These are phyloP conservation scores for Lysiphlebus fabarum DNA, from an alignment of 1,140 invertebrate species.

Conservation along the genomic window DNA sequence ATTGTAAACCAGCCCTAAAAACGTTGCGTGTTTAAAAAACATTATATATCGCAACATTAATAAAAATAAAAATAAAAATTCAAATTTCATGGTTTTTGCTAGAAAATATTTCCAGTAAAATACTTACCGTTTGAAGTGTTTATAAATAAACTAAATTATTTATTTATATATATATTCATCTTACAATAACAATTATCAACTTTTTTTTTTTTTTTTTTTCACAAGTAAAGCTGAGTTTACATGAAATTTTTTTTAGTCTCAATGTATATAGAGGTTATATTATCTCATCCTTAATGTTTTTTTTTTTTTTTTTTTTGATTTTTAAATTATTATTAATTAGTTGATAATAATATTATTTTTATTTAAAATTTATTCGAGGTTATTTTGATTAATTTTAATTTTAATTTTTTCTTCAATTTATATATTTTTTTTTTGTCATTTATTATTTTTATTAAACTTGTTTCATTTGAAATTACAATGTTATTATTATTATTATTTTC, in stretches of 20 bases:
- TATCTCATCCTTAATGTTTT: too few relatives aligned
- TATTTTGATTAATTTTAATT: too few relatives aligned
- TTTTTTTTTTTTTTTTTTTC: conserved; percentile 55
- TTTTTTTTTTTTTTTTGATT: conserved; percentile 21
- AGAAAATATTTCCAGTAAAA: neutral
- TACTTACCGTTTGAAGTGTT: neutral
- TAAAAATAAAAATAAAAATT: conserved; percentile 43
- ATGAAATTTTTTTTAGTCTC: conserved; percentile 56
- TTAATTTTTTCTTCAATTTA: too few relatives aligned
- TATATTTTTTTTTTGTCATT: too few relatives aligned
- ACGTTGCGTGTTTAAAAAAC: conserved; percentile 45
- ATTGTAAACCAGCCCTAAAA: conserved; percentile 39
- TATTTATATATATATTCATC: conserved; percentile 20
- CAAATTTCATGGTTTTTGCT: too few relatives aligned
- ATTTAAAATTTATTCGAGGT: conserved; percentile 29
- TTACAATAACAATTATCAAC: conserved; percentile 59
- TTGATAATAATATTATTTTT: conserved; percentile 23
- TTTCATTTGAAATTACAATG: too few relatives aligned
- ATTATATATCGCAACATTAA: conserved; percentile 47
- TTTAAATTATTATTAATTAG: neutral
- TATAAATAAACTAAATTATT: too few relatives aligned
- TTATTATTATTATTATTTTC: too few relatives aligned
- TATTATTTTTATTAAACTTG: too few relatives aligned
- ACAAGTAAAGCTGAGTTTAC: conserved; percentile 57
- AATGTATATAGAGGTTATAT: too few relatives aligned